phyloP scores from a whole-genome alignment of 2,888 invertebrate genomes.

The Allolobophora icterica region DNA sequence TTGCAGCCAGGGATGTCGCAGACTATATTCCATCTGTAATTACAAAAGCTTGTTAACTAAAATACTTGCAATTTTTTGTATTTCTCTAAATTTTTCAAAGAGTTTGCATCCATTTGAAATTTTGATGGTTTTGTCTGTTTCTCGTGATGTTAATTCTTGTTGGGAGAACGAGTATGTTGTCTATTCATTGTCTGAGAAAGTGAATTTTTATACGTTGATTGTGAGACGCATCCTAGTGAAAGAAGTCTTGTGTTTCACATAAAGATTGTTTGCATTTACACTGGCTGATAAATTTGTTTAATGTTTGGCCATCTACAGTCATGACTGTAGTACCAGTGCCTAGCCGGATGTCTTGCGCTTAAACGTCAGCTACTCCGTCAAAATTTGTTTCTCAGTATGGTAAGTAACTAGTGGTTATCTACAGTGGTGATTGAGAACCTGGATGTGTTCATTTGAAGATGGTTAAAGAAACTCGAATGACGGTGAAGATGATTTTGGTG shows the following conservation, averaged over 20 bases:
- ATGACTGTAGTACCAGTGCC: not conserved
- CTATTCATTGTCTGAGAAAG: no score
- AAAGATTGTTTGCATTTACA: not conserved
- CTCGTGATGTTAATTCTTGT: not conserved
- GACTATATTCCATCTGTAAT: not conserved
- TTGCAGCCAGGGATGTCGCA: not conserved
- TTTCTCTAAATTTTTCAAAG: not conserved
- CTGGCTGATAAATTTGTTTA: not conserved
- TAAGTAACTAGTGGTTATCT: not conserved
- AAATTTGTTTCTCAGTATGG: not conserved
- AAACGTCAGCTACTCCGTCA: not conserved
- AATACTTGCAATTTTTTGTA: not conserved
- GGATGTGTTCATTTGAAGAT: not conserved
- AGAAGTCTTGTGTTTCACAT: not conserved
- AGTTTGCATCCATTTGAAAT: not conserved
- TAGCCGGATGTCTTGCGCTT: not conserved
- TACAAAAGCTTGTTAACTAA: constrained; percentile 13
- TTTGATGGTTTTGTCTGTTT: not conserved
- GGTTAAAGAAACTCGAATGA: not conserved
- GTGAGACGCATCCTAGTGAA: not conserved
- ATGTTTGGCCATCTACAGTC: constrained; percentile 1
- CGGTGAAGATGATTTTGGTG: not conserved
- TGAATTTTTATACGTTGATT: not conserved
- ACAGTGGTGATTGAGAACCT: not conserved
- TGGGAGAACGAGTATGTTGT: not conserved